Base-by-base conservation (phyloP, 2,888 invertebrate genomes). In the Harmothoe impar region DNA sequence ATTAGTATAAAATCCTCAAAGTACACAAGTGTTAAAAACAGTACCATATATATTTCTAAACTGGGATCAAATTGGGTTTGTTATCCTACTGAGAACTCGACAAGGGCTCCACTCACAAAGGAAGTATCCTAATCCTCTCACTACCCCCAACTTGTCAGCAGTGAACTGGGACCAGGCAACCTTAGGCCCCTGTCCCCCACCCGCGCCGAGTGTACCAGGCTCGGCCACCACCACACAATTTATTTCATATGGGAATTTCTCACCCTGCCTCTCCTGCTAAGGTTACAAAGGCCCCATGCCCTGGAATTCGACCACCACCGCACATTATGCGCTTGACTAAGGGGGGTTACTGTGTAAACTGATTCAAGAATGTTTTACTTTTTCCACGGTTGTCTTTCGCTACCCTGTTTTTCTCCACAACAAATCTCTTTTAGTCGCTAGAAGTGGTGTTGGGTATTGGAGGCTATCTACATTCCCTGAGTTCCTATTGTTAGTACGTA, bases 221-320 rank as follows among this genome's bases (percentile, higher is more conserved):
- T 54, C 86, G 25, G 29, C 25, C 0, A 54, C 12, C 86, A 7
- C 52, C 86, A 54, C 31, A 86, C 86, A 86, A 86, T 86, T 52
- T 86, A 86, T 54, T 86, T 86, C 86, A 86, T 54, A 54, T 86
- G 86, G 52, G 86, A 33, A 86, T 86, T 86, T 54, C 56, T 54
- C 86, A 29, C 52, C 54, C 52, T 0, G 23, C 10, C 29, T 7
- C 20, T 25, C n/a, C 54, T 7, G 86, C 54, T 86, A 52, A 54
- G 56, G 86, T 86, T 86, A 86, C 86, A 86, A 29, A 54, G 33
- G 56, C 23, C n/a, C 23, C 33, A 43, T 33, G 1, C 0, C 43
- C n/a, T 10, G 86, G 86, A 52, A 86, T 86, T 52, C 86, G 35
- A 17, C 31, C 35, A 81, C 81, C 81, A 81, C 72, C 72, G 31